Base-by-base conservation (phyloP, 1,140 invertebrate genomes). In the Forficula auricularia region DNA sequence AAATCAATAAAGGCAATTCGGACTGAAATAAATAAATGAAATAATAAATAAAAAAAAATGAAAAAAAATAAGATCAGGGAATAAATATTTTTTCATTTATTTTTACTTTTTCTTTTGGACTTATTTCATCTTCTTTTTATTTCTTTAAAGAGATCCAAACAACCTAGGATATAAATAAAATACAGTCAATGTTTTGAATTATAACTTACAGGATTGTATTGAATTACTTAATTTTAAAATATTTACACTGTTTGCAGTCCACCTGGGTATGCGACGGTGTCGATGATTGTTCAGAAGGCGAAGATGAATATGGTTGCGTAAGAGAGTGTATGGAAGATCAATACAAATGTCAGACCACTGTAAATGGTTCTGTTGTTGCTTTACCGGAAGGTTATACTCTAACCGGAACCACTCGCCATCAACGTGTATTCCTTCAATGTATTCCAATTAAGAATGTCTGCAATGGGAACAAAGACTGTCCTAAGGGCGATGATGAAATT, bases 211-310 rank as follows among this genome's bases (percentile, higher is more conserved):
- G n/a, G n/a, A n/a, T n/a, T n/a, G n/a, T n/a, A n/a, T n/a, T n/a
- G n/a, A n/a, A n/a, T n/a, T n/a, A n/a, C n/a, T n/a, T n/a, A n/a
- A n/a, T n/a, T n/a, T n/a, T n/a, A n/a, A n/a, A 36, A 36, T 36
- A 19, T 6, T 36, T 19, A 4, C 13, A 6, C 13, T 19, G 4
- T 48, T 45, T 46, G 34, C 51, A 81, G 75, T 71, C 72, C 61
- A 72, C 69, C 1, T 87, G 84, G 80, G 71, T 83, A 0, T 94
- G 87, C 56, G 85, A 94, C 57, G 82, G 81, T 7, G 72, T 77
- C 18, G 68, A 75, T 1, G 88, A 94, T 54, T 95, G 88, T 57
- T 68, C 71, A 0, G 73, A 82, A 33, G 75, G 77, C 3, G 85
- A 88, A 53, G 88, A 92, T 58, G 86, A 92, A 60, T 58, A 65